Base-by-base conservation (phyloP, 2,113 vertebrate genomes). In the Bos indicus region DNA sequence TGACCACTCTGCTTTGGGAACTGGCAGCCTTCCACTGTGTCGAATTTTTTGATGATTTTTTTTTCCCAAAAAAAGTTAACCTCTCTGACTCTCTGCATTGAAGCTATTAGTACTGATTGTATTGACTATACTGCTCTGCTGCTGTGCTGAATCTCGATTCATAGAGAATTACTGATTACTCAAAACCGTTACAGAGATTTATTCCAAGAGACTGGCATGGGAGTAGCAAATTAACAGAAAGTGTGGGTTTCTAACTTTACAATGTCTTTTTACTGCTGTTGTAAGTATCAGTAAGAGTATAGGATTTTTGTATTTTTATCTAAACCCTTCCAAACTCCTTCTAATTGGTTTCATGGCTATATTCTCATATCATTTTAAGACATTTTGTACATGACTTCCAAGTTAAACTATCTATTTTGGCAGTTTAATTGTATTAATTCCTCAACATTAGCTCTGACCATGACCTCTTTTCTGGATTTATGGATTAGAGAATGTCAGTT, bases 171-270 rank as follows among this genome's bases (percentile, higher is more conserved):
- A 81, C 12, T 78, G 15, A 89, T 86, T 28, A 86, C 78, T 88
- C 0, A 54, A 85, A 93, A 62, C 0, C 1, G 28, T 25, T 84
- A 30, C 25, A 3, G 7, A 67, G 81, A 59, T 82, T 60, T 33
- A 83, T 43, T 62, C 60, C 8, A 51, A 3, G 13, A 60, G 9
- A 46, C 1, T 40, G 13, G 0, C 13, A 71, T n/a, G 2, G 3
- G 9, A 60, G 6, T 26, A 83, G 25, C 36, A 90, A 94, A 78
- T 0, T 54, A 64, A 6, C 1, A 86, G 14, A 84, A 19, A 62
- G 3, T 0, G 2, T 48, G 16, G 1, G 2, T 21, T 71, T 84
- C 40, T 97, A 28, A 56, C n/a, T 60, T 93, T 67, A 12, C 2
- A 43, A 2, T 33, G 13, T 51, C 7, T 82, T 83, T 36, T 8